Evolutionary conservation across 2,113 vertebrate species (phyloP).

Genomic region (Chiloscyllium plagiosum): DNA sequence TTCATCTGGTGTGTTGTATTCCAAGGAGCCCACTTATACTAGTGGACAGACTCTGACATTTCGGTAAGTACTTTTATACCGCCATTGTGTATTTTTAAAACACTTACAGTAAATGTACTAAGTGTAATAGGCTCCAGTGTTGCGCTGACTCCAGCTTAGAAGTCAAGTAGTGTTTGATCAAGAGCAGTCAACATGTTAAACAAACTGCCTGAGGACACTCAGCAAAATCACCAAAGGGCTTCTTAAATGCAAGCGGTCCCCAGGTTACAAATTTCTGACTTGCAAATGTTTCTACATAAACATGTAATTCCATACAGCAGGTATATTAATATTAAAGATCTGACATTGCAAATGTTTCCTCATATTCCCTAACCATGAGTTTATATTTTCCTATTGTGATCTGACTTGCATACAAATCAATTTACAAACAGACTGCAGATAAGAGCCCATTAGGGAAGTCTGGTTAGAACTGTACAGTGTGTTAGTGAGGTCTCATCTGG

Average conservation of each 20-base stretch:
- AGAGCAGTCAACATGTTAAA: background rate
- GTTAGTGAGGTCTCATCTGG: too few species aligned
- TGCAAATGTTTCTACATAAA: too few species aligned
- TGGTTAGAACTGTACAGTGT: too few species aligned
- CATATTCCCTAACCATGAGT: too few species aligned
- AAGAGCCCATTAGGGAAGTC: too few species aligned
- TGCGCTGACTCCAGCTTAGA: background rate
- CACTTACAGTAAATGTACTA: background rate
- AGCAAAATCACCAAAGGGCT: background rate
- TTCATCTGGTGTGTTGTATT: constrained; percentile 73
- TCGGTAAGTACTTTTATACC: constrained; percentile 60
- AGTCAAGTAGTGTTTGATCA: background rate
- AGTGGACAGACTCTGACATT: constrained; percentile 91
- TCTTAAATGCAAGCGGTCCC: background rate
- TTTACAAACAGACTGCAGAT: too few species aligned
- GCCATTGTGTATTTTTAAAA: background rate
- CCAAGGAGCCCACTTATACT: constrained; percentile 80
- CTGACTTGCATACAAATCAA: too few species aligned
- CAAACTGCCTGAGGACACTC: background rate
- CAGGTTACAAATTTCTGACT: too few species aligned
- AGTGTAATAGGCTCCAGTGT: background rate
- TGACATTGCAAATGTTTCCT: too few species aligned
- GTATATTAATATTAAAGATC: too few species aligned
- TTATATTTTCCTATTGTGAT: too few species aligned
- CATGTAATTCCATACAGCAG: too few species aligned